A percentile compares a stretch with the other conserved stretches of the same genome.
These are phyloP conservation scores for Brachionus asplanchnoidis DNA, from an alignment of 1,140 invertebrate genomes.

Conservation along the genomic window DNA sequence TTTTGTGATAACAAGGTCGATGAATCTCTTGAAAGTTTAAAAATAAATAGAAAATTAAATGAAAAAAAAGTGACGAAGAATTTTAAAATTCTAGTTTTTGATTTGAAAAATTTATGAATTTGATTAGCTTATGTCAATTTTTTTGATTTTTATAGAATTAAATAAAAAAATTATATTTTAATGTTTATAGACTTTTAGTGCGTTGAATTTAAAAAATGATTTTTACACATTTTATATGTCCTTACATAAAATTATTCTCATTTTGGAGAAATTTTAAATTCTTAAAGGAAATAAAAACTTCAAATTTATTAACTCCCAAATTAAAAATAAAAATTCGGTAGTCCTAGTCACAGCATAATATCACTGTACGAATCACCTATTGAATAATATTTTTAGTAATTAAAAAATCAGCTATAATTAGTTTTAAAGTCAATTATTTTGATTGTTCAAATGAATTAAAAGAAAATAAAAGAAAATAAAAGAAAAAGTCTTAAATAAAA, in stretches of 20 bases:
- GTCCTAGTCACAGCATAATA: not conserved
- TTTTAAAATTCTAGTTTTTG: too few species aligned
- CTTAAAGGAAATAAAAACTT: not conserved
- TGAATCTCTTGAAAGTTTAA: too few species aligned
- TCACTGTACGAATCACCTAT: not conserved
- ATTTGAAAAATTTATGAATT: too few species aligned
- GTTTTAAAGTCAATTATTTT: not conserved
- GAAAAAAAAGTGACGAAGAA: too few species aligned
- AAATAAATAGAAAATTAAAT: too few species aligned
- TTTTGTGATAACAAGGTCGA: too few species aligned
- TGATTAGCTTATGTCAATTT: too few species aligned
- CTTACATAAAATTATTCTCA: not conserved
- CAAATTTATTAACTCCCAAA: not conserved
- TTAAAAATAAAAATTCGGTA: not conserved
- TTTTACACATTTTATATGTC: not conserved
- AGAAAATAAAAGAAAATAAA: not conserved
- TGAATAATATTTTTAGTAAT: constrained; percentile 1
- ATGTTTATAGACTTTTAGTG: not conserved
- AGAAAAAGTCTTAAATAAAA: not conserved
- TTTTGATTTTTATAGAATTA: too few species aligned
- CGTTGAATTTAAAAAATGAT: not conserved
- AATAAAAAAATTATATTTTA: too few species aligned
- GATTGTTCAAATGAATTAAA: not conserved
- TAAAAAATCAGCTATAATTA: not conserved
- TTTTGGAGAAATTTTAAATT: not conserved